Conservation (phyloP, 1,140 invertebrate genomes). For the Periplaneta americana region DNA sequence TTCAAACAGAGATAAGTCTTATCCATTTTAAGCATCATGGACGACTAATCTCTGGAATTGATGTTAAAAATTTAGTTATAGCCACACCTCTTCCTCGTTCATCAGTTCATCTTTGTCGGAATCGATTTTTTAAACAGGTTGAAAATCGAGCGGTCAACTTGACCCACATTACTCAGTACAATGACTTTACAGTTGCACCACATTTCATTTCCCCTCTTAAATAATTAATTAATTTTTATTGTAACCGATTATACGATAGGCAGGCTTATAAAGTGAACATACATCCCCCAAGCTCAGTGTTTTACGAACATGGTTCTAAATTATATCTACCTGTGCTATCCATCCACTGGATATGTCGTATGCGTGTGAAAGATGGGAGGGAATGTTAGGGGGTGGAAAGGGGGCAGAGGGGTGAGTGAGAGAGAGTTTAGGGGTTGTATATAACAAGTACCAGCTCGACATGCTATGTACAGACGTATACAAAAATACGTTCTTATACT, state of each 20-base stretch:
- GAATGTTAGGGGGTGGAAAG: background rate
- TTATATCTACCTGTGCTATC: slow-evolving; percentile 9
- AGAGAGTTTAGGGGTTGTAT: background rate
- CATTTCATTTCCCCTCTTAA: background rate
- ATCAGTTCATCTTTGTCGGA: background rate
- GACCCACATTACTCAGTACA: background rate
- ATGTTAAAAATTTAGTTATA: no score
- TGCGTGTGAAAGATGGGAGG: slow-evolving; percentile 3
- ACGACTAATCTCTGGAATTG: no score
- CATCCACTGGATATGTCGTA: slow-evolving; percentile 4
- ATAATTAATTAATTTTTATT: background rate
- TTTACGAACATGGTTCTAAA: slow-evolving; percentile 11
- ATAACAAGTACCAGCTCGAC: background rate
- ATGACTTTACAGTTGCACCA: background rate
- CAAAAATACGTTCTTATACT: background rate
- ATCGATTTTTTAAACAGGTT: background rate
- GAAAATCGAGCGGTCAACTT: background rate
- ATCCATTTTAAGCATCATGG: no score
- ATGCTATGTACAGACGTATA: background rate
- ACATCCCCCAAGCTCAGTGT: background rate
- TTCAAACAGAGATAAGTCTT: no score
- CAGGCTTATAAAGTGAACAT: background rate
- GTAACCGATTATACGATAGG: background rate
- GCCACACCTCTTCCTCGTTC: no score
- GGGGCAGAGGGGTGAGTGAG: background rate